Evolutionary conservation across 2,113 vertebrate species (phyloP).

Genomic region (Chionodraco myersi): DNA sequence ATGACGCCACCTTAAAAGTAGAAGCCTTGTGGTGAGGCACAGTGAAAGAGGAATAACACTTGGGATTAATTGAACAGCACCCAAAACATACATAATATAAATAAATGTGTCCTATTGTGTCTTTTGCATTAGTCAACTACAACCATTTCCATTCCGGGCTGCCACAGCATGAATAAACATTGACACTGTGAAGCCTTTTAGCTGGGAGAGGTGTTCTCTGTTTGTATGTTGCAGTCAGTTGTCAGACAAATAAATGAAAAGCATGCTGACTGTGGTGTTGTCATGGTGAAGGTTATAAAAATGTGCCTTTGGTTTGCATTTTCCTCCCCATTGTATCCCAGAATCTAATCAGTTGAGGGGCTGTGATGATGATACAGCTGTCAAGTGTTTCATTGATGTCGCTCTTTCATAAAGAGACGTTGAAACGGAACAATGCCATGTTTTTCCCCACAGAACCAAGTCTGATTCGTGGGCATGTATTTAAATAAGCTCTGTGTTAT

Average conservation of each 20-base stretch:
- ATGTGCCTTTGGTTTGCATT: background rate
- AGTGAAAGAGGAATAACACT: background rate
- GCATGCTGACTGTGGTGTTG: background rate
- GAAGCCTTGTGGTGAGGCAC: slow-evolving; percentile 9
- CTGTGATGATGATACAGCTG: slow-evolving; percentile 32
- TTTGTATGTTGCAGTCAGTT: slow-evolving; percentile 2
- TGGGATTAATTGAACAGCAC: slow-evolving; percentile 15
- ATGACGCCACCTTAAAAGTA: slow-evolving; percentile 5
- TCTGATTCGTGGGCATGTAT: slow-evolving; percentile 19
- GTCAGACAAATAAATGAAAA: background rate
- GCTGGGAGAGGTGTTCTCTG: background rate
- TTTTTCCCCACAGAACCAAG: background rate
- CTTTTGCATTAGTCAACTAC: background rate
- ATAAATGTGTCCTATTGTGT: background rate
- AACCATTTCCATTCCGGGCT: background rate
- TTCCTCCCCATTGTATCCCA: background rate
- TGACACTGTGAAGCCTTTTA: background rate
- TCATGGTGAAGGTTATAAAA: slow-evolving; percentile 19
- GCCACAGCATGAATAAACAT: background rate
- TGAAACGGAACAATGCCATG: background rate
- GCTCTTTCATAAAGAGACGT: slow-evolving; percentile 7
- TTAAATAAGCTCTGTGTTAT: slow-evolving; percentile 44
- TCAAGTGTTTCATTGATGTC: slow-evolving; percentile 41
- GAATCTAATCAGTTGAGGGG: slow-evolving; percentile 11
- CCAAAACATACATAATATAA: background rate